Conservation (phyloP, 2,113 vertebrate genomes). For the Urocitellus parryii region DNA sequence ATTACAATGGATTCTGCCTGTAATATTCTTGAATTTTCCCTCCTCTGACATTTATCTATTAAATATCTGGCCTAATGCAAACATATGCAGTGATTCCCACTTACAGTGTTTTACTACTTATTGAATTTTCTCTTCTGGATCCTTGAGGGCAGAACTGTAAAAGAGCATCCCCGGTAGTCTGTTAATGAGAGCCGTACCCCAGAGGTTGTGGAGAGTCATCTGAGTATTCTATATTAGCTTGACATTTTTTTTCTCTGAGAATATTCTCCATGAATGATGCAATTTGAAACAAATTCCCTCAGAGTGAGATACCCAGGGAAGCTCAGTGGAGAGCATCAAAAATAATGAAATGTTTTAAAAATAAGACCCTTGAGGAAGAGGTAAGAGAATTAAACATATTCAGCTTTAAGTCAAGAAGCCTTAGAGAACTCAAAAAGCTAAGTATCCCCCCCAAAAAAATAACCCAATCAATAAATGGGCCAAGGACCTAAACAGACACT, state of each 20-base stretch:
- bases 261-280: constrained; percentile 22
- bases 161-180: neutral
- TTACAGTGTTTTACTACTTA: constrained; percentile 55
- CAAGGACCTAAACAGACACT: no score
- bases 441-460: no score
- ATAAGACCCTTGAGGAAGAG: constrained; percentile 63
- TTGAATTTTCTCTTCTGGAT: constrained; percentile 65
- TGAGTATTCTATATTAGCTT: neutral
- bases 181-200: neutral
- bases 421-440: neutral
- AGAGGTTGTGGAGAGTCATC: neutral
- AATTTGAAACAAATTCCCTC: constrained; percentile 65
- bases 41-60: constrained; percentile 38
- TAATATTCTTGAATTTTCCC: constrained; percentile 3
- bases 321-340: constrained; percentile 65
- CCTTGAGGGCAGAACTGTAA: constrained; percentile 41
- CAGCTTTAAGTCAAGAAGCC: constrained; percentile 36
- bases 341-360: constrained; percentile 70
- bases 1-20: constrained; percentile 7
- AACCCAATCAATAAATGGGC: no score
- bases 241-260: neutral
- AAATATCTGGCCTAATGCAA: constrained; percentile 56
- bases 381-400: constrained; percentile 50
- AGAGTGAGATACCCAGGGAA: constrained; percentile 18
- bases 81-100: constrained; percentile 41